phyloP scores from a whole-genome alignment of 1,140 invertebrate genomes.

The Bombus fervidus region DNA sequence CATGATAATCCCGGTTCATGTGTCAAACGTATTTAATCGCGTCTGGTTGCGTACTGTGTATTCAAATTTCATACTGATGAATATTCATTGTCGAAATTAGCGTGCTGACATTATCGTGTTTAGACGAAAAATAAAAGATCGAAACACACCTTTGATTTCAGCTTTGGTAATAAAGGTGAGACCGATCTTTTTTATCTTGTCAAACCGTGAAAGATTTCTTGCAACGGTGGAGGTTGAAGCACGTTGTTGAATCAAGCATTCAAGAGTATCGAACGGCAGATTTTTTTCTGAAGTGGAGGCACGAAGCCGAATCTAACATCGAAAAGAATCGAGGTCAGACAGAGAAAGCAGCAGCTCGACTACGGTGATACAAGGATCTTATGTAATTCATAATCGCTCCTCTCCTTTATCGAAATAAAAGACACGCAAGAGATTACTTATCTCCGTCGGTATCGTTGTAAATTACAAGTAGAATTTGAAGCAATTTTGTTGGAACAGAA shows the following conservation, averaged over 20 bases:
- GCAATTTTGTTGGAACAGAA: neutral
- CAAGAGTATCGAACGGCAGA: neutral
- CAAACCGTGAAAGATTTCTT: neutral
- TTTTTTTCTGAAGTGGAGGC: neutral
- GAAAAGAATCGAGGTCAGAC: conserved; percentile 74
- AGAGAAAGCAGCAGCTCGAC: conserved; percentile 74
- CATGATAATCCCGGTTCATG: neutral
- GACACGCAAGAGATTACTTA: conserved; percentile 41
- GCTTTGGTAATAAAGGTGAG: neutral
- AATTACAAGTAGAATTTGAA: neutral
- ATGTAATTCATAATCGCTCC: conserved; percentile 74
- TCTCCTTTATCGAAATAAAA: conserved; percentile 62
- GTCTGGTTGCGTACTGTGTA: too few relatives aligned
- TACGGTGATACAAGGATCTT: conserved; percentile 72
- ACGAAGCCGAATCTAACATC: conserved; percentile 32
- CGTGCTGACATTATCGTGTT: too few relatives aligned
- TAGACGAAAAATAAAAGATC: too few relatives aligned
- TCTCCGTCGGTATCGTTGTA: neutral
- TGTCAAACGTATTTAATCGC: too few relatives aligned
- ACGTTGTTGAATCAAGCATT: neutral
- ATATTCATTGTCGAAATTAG: neutral
- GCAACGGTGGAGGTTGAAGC: neutral
- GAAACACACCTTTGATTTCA: too few relatives aligned
- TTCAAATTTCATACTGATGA: neutral
- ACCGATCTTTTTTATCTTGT: neutral